Evolutionary conservation across 1,140 invertebrate genomes (phyloP), one percentile per base, ranked within the genome.

Genomic region (Drosophila watanabei): DNA sequence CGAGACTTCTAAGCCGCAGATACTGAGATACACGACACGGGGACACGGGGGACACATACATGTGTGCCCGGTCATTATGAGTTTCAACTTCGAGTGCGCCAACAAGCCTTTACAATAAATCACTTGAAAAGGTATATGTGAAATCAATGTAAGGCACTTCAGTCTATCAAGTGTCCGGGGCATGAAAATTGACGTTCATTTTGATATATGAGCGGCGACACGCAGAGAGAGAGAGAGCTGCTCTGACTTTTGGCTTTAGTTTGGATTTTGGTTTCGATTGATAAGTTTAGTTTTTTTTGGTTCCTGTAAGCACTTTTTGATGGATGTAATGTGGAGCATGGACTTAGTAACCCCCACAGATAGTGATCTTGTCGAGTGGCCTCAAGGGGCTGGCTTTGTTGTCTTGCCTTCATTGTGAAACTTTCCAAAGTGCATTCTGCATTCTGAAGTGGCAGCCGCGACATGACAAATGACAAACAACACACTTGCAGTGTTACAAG

Each of bases 141-240:
- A 89, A 89, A 89, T 89, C 86, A 89, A 89, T 89, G 86, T 89
- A 86, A 89, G 79, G 86, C 86, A 89, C 86, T 89, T 90, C 86
- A 89, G 79, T 90, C 86, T 90, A 90, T 91, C 79, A 88, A 91
- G 88, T 91, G 88, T 88, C 88, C 76, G 58, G 80, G 84, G 89
- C 88, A 91, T 82, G 88, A 82, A 91, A 92, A 88, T 92, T 85
- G 88, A 91, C 88, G 89, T 91, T 82, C 75, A 91, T 88, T 89
- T 91, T 91, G 88, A 91, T 91, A 89, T 91, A 90, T 83, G 79
- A 59, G 76, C 46, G 52, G 51, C 28, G 54, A 11, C 13, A 32
- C 7, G 9, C 11, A 20, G 8, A 16, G 13, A 24, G 14, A 11
- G 18, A 10, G 52, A 16, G 52, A 72, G 45, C 24, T 43, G 35